Percentiles rank a stretch among this genome's conserved stretches.
Evolutionary conservation across 2,113 vertebrate species (phyloP).

Genomic region (Stomatorhinus ivindoensis): DNA sequence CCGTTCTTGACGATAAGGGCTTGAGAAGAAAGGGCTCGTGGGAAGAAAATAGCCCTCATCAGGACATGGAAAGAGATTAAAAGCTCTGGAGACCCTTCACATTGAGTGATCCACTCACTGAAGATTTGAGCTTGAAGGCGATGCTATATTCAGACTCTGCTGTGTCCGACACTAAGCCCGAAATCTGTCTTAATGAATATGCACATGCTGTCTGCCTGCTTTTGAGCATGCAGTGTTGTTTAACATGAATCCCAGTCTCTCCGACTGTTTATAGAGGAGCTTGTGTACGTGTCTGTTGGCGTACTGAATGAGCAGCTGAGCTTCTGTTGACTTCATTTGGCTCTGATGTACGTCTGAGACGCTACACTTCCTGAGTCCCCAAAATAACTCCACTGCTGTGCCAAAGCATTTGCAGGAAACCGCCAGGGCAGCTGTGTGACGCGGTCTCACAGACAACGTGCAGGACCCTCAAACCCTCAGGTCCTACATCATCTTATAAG

Average conservation of each 20-base stretch:
- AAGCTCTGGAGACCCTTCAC: conserved; percentile 15
- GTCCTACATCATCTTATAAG: background rate
- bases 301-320: background rate
- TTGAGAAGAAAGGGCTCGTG: conserved; percentile 13
- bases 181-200: background rate
- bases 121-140: background rate
- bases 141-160: background rate
- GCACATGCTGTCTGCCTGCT: background rate
- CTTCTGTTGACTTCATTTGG: background rate
- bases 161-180: background rate
- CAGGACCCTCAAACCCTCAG: background rate
- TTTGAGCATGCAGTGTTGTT: background rate
- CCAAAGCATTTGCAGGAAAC: background rate
- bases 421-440: background rate
- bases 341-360: background rate
- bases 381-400: background rate
- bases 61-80: conserved; percentile 28
- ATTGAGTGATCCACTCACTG: conserved; percentile 14
- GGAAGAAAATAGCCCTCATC: conserved; percentile 24
- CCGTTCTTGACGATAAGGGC: conserved; percentile 2
- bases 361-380: background rate
- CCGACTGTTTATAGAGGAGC: background rate
- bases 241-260: background rate
- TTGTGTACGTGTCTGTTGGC: background rate
- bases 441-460: no score